Evolutionary conservation across 2,113 vertebrate species (phyloP), one percentile per base, ranked within the genome.

Genomic region (Lethenteron reissneri): DNA sequence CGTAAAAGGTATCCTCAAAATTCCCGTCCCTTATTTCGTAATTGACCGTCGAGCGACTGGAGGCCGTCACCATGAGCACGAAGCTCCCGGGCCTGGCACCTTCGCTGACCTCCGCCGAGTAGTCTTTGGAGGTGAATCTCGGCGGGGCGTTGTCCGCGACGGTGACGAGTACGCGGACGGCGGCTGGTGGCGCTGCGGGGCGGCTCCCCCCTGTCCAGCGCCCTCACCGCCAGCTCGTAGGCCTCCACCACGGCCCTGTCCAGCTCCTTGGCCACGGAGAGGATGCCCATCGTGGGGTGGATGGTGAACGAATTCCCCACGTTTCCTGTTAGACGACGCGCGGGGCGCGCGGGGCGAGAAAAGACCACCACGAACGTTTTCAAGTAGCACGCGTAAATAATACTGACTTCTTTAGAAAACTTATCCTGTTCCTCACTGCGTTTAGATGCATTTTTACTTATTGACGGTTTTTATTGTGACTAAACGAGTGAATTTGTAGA

Each of bases 11-110:
- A 58, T 83, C 82, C 13, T 82, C 82, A 57, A 77, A 9, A 74
- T 99, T 95, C 64, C 94, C 91, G 11, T 83, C 84, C 81, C 83
- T 92, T 76, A 99, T 89, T 78, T 97, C 90, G 78, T 88, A 97
- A 70, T 88, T 83, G 69, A 96, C 82, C 1, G 94, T 95, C 1
- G 94, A 97, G 69, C 92, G 90, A 78, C 94, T 95, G 71, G 84
- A 78, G 1, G 88, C 85, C 59, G 83, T 79, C 19, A 95, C 81
- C 79, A 87, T 81, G 69, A 82, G 85, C 56, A 99, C 86, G 70
- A 90, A 95, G 72, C 81, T 88, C 58, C 91, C 91, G 13, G 80
- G 71, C 56, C 75, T 75, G 11, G 83, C 77, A 0, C 80, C 79
- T 82, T 99, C 94, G 11, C 87, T 88, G 73, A 99, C 81, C 78